These are phyloP conservation scores for Amyelois transitella DNA, from an alignment of 1,140 invertebrate species.

Conservation along the genomic window DNA sequence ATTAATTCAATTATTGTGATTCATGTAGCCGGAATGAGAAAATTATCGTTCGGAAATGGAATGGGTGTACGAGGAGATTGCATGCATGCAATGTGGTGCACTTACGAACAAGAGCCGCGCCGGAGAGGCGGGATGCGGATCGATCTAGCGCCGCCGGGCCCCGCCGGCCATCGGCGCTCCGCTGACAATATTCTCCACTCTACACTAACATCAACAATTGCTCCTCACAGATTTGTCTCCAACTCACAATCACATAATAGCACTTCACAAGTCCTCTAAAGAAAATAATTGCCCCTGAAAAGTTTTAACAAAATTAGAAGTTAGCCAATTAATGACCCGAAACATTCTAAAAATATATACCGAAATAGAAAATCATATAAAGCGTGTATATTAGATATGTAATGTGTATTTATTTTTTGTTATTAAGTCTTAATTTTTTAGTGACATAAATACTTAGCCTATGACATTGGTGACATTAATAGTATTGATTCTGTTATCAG, in stretches of 20 bases:
- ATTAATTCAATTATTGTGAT: not conserved
- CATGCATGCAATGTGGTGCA: constrained; percentile 24
- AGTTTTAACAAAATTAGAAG: too few relatives aligned
- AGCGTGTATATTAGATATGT: too few relatives aligned
- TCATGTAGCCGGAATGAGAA: not conserved
- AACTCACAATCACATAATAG: not conserved
- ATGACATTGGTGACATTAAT: not conserved
- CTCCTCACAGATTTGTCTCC: not conserved
- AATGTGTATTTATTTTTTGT: too few relatives aligned
- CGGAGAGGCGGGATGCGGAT: constrained; percentile 36
- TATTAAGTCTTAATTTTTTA: not conserved
- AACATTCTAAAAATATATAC: too few relatives aligned
- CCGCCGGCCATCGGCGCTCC: constrained; percentile 27
- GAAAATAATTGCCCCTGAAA: not conserved
- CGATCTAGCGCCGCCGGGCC: constrained; percentile 39
- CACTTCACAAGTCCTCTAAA: constrained; percentile 4
- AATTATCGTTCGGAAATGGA: not conserved
- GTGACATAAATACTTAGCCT: not conserved
- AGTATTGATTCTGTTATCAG: not conserved
- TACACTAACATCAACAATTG: constrained; percentile 14
- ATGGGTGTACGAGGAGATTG: constrained; percentile 7
- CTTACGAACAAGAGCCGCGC: constrained; percentile 36
- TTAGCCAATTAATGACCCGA: too few relatives aligned
- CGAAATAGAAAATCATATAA: too few relatives aligned
- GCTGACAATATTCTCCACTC: constrained; percentile 20